Base-by-base conservation (phyloP, 2,888 invertebrate genomes). In the Hemithea aestivaria region DNA sequence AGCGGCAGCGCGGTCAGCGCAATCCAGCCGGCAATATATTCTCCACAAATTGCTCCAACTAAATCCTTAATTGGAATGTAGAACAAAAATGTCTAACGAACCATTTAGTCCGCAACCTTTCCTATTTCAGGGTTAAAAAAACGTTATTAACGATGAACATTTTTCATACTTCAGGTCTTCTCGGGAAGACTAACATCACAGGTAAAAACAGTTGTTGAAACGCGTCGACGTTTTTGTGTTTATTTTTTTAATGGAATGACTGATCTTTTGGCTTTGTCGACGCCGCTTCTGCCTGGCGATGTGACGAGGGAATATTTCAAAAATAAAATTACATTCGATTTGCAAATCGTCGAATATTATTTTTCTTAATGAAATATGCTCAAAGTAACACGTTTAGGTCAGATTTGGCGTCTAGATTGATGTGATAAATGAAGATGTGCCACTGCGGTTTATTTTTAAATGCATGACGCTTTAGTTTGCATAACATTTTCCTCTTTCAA, bases 141-240 rank as follows among this genome's bases (percentile, higher is more conserved):
- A 69, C 65, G 71, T 74, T 73, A 80, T 82, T 85, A 84, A 85
- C 81, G 79, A 80, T 84, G 81, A 82, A 80, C 66, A 78, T 85
- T 87, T 85, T 85, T 85, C 84, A 85, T 80, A 80, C 87, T 85
- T 81, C 87, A 88, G 88, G 88, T 88, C 88, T 88, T 88, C 88
- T 88, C 87, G 88, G 88, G 82, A 88, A 88, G 87, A 88, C 88
- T 73, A 87, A 87, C 81, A 83, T 87, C 73, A 85, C 88, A 88
- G 88, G 88, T 88, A 88, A 88, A 75, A 88, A 75, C 54, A 59
- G 58, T 56, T 61, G 53, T 16, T 16, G 68, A 65, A 65, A 56
- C 27, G 32, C 40, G 37, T 36, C 37, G 43, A 57, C 56, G 69
- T 80, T 72, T 82, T 72, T 82, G 74, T 77, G 58, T 67, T 62